A percentile compares a stretch with the other conserved stretches of the same genome.
Conservation (phyloP, 2,113 vertebrate genomes). For the Syngnathus scovelli region DNA sequence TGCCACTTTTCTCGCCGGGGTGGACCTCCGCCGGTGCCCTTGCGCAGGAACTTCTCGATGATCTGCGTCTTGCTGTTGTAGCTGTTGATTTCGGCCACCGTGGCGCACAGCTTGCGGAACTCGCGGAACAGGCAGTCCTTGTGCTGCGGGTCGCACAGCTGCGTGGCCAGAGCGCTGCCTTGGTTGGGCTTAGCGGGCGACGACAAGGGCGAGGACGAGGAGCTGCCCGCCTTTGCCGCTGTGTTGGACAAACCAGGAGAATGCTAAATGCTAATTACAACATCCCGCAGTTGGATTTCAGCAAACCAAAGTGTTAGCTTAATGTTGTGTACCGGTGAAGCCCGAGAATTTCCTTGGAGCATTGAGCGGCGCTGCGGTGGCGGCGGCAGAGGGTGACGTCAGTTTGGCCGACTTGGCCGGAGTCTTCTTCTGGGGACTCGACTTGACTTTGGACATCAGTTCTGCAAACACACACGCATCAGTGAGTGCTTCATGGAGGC, state of each 20-base stretch:
- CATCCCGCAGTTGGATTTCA: background rate
- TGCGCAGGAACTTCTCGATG: slow-evolving; percentile 88
- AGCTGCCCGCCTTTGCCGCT: slow-evolving; percentile 70
- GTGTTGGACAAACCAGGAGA: background rate
- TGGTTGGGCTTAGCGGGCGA: slow-evolving; percentile 47
- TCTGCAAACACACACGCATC: slow-evolving; percentile 63
- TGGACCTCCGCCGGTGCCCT: slow-evolving; percentile 84
- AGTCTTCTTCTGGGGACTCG: slow-evolving; percentile 87
- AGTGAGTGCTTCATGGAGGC: too few species aligned
- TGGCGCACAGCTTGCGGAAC: slow-evolving; percentile 90
- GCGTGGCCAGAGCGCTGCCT: slow-evolving; percentile 70
- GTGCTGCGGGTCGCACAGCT: slow-evolving; percentile 81
- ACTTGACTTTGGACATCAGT: slow-evolving; percentile 76
- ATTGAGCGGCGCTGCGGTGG: slow-evolving; percentile 46
- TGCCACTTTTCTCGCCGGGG: background rate
- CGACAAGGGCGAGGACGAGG: slow-evolving; percentile 45
- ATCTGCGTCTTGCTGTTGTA: slow-evolving; percentile 95
- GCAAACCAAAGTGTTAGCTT: background rate
- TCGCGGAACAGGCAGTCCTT: slow-evolving; percentile 90
- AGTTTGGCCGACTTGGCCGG: slow-evolving; percentile 79
- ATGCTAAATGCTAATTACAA: too few species aligned
- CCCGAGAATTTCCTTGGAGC: slow-evolving; percentile 94
- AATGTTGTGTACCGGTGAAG: slow-evolving; percentile 77
- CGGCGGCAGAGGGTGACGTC: slow-evolving; percentile 62
- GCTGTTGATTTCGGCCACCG: slow-evolving; percentile 86